Evolutionary conservation across 2,888 invertebrate genomes (phyloP).

Genomic region (Galeopsomyia nigrocyanea): DNA sequence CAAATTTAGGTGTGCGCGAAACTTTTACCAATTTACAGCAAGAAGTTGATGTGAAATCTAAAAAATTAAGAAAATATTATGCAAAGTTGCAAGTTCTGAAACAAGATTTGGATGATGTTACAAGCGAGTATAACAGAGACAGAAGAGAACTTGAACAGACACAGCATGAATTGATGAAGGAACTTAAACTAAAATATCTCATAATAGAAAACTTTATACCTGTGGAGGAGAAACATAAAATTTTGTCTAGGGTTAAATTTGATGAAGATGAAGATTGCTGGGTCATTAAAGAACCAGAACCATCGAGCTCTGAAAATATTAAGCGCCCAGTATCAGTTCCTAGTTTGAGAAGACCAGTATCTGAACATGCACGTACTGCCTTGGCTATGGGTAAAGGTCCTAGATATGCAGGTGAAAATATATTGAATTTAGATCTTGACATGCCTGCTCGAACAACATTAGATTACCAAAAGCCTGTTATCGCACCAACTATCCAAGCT

Average conservation of each 20-base stretch:
- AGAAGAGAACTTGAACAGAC: constrained; percentile 92
- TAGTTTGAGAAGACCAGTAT: constrained; percentile 76
- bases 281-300: constrained; percentile 71
- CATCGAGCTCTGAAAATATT: constrained; percentile 66
- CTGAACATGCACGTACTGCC: constrained; percentile 73
- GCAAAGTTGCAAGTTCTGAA: constrained; percentile 82
- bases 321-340: constrained; percentile 77
- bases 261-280: constrained; percentile 89
- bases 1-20: constrained; percentile 88
- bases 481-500: constrained; percentile 80
- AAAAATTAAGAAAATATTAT: constrained; percentile 91
- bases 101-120: constrained; percentile 85
- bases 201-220: constrained; percentile 94
- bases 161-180: constrained; percentile 91
- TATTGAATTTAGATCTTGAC: constrained; percentile 81
- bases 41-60: constrained; percentile 96
- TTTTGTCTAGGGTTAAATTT: constrained; percentile 80
- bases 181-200: constrained; percentile 89
- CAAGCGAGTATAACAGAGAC: constrained; percentile 91
- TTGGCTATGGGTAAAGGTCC: constrained; percentile 70
- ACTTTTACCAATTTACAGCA: constrained; percentile 94
- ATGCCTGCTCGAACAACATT: constrained; percentile 83
- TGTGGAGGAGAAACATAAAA: constrained; percentile 81
- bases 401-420: constrained; percentile 76
- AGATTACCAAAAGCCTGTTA: constrained; percentile 79